phyloP scores from a whole-genome alignment of 2,888 invertebrate species.

The Shargacucullia verbasci region DNA sequence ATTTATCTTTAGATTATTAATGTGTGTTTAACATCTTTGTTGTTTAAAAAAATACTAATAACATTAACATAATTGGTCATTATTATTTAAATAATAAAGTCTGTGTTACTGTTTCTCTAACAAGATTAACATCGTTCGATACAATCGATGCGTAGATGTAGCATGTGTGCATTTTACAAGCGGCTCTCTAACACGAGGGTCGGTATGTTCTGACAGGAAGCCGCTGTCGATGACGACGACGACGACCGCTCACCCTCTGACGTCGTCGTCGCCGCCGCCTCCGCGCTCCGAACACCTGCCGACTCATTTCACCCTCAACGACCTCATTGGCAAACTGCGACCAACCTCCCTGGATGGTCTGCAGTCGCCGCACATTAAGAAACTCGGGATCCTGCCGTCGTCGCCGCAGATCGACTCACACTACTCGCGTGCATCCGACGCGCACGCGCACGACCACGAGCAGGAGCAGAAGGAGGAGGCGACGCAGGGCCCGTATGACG shows the following conservation, averaged over 20 bases:
- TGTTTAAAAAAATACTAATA: slow-evolving; percentile 45
- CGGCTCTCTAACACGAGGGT: slow-evolving; percentile 80
- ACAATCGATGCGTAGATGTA: slow-evolving; percentile 8
- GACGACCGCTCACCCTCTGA: slow-evolving; percentile 88
- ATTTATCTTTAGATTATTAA: slow-evolving; percentile 35
- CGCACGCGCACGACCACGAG: slow-evolving; percentile 81
- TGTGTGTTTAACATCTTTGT: slow-evolving; percentile 27
- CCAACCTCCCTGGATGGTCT: slow-evolving; percentile 86
- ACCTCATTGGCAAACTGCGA: slow-evolving; percentile 88
- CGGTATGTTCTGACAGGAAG: slow-evolving; percentile 82
- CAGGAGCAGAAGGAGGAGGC: slow-evolving; percentile 82
- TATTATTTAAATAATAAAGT: slow-evolving; percentile 1
- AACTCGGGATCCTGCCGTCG: slow-evolving; percentile 83
- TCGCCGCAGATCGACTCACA: slow-evolving; percentile 90
- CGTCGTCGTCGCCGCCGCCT: slow-evolving; percentile 88
- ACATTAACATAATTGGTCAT: slow-evolving; percentile 16
- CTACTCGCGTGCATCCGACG: slow-evolving; percentile 87
- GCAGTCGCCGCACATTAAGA: slow-evolving; percentile 84
- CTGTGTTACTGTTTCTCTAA: slow-evolving; percentile 3
- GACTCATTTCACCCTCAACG: slow-evolving; percentile 87
- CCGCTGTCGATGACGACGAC: slow-evolving; percentile 89
- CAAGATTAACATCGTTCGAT: slow-evolving; percentile 6
- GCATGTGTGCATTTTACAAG: slow-evolving; percentile 49
- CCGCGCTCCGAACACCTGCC: slow-evolving; percentile 88
- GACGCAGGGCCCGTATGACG: slow-evolving; percentile 91